phyloP scores from a whole-genome alignment of 2,888 invertebrate genomes.

The Falcaria lacertinaria region DNA sequence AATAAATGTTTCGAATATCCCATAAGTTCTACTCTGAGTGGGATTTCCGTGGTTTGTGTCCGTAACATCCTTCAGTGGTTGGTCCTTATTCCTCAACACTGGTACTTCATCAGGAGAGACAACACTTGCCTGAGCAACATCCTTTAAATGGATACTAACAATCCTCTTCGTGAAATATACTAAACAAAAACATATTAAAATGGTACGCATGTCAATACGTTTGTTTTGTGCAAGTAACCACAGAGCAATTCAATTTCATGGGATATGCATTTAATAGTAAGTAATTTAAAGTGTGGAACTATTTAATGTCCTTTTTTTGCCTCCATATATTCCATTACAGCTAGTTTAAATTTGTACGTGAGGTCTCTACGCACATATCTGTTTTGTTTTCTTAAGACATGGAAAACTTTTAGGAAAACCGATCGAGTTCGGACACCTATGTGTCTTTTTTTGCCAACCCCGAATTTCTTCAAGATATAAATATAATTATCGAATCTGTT shows the following conservation, averaged over 20 bases:
- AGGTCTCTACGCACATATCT: slow-evolving; percentile 28
- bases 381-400: slow-evolving; percentile 27
- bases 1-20: slow-evolving; percentile 49
- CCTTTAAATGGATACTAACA: neutral
- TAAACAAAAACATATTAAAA: neutral
- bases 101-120: neutral
- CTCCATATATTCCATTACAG: slow-evolving; percentile 40
- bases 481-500: slow-evolving; percentile 49
- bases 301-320: neutral
- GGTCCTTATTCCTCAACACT: no score
- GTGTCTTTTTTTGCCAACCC: slow-evolving; percentile 20
- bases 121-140: neutral
- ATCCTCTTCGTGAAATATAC: neutral
- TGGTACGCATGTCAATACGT: neutral
- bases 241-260: neutral
- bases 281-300: neutral
- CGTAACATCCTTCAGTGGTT: no score
- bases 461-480: slow-evolving; percentile 40
- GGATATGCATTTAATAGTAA: neutral
- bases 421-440: slow-evolving; percentile 37
- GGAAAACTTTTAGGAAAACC: slow-evolving; percentile 35
- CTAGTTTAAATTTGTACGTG: slow-evolving; percentile 38
- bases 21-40: slow-evolving; percentile 16
- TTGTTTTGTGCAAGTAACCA: neutral
- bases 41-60: no score